Evolutionary conservation across 2,113 vertebrate species (phyloP).

Genomic region (Pelecanus crispus): DNA sequence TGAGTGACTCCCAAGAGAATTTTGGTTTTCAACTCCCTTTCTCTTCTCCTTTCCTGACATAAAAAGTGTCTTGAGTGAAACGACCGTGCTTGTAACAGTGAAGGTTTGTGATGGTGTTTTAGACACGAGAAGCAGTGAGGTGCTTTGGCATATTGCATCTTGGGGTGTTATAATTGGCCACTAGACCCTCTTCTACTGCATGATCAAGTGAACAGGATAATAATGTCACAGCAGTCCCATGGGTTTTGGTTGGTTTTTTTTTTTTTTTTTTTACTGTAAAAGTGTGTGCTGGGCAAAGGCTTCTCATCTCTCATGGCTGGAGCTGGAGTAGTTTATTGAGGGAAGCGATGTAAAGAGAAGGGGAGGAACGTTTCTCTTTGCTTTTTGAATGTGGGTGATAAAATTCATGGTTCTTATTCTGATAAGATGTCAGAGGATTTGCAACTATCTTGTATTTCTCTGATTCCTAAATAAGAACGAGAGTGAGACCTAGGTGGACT

Average conservation of each 20-base stretch:
- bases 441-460: neutral
- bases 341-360: neutral
- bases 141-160: neutral
- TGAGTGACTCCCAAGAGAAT: neutral
- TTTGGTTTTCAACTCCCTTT: neutral
- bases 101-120: neutral
- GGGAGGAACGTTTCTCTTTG: neutral
- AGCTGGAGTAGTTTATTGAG: neutral
- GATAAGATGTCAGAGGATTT: neutral
- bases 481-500: neutral
- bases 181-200: neutral
- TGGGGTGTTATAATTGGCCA: neutral
- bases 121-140: neutral
- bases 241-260: no score
- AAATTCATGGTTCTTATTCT: neutral
- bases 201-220: neutral
- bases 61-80: neutral
- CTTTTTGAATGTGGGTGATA: neutral
- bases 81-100: fast-evolving
- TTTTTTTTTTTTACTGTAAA: neutral
- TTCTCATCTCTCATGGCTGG: fast-evolving
- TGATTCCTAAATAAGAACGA: neutral
- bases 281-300: neutral
- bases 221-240: neutral
- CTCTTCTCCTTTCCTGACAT: neutral